These are phyloP conservation scores for Tiaroga cobitis DNA, from an alignment of 2,797 vertebrate species.

Conservation along the genomic window DNA sequence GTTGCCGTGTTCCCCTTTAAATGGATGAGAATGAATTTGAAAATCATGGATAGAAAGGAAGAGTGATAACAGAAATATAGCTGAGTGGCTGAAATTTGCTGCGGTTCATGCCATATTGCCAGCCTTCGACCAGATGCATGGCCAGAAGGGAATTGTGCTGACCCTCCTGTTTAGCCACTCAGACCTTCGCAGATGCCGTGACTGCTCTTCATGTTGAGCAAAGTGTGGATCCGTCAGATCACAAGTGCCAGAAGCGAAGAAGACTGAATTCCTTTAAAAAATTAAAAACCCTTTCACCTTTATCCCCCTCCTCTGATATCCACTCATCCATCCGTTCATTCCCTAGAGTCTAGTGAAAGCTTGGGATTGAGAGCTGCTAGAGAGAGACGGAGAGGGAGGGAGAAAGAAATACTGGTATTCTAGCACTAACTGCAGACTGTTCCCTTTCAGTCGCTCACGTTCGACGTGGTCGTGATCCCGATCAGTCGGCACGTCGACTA, in stretches of 20 bases:
- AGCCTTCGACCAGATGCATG: neutral
- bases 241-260: conserved; percentile 27
- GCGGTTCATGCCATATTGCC: conserved; percentile 1
- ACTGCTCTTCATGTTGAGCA: conserved; percentile 41
- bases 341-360: conserved; percentile 35
- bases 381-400: conserved; percentile 50
- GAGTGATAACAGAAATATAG: neutral
- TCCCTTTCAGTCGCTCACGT: too few relatives aligned
- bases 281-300: conserved; percentile 66
- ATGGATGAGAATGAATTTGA: neutral
- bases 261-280: conserved; percentile 66
- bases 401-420: conserved; percentile 31
- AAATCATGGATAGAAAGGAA: neutral
- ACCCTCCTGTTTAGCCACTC: neutral
- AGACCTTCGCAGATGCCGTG: conserved; percentile 14
- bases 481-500: too few relatives aligned
- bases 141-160: neutral
- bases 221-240: conserved; percentile 12
- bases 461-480: too few relatives aligned
- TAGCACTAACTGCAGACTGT: conserved; percentile 32
- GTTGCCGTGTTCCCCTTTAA: too few relatives aligned
- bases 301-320: conserved; percentile 31
- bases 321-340: conserved; percentile 45
- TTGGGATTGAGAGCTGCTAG: conserved; percentile 20
- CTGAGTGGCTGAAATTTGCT: neutral